Percentiles rank a stretch among this genome's conserved stretches.
phyloP scores from a whole-genome alignment of 2,888 invertebrate species.

The Cordilura impudica region DNA sequence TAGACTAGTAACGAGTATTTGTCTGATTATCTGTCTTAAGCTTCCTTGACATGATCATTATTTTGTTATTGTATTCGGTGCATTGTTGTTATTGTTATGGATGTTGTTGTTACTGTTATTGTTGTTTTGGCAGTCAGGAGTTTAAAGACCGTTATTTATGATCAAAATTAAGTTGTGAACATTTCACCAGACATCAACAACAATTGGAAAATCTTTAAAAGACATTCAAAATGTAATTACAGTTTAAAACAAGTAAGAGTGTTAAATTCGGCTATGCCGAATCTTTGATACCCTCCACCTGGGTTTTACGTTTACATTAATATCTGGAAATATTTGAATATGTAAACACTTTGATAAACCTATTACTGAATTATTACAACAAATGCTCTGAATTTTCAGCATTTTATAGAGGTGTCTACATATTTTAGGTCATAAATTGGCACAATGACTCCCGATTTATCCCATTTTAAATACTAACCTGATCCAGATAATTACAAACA shows the following conservation, averaged over 20 bases:
- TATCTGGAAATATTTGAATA: too few relatives aligned
- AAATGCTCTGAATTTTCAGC: too few relatives aligned
- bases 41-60: constrained; percentile 36
- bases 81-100: neutral
- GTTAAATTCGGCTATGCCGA: too few relatives aligned
- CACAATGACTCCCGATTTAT: too few relatives aligned
- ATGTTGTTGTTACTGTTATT: neutral
- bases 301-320: too few relatives aligned
- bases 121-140: constrained; percentile 21
- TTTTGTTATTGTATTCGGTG: neutral
- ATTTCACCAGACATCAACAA: constrained; percentile 23
- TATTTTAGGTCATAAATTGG: too few relatives aligned
- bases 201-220: constrained; percentile 32
- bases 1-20: neutral
- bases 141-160: constrained; percentile 48
- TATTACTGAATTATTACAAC: too few relatives aligned
- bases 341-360: too few relatives aligned
- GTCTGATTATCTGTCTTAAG: neutral
- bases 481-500: too few relatives aligned
- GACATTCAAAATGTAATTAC: constrained; percentile 39
- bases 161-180: constrained; percentile 54
- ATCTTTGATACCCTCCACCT: too few relatives aligned
- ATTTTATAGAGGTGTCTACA: too few relatives aligned
- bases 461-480: too few relatives aligned
- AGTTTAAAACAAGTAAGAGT: constrained; percentile 43